phyloP scores from a whole-genome alignment of 2,888 invertebrate species.

The Phorcus lineatus region DNA sequence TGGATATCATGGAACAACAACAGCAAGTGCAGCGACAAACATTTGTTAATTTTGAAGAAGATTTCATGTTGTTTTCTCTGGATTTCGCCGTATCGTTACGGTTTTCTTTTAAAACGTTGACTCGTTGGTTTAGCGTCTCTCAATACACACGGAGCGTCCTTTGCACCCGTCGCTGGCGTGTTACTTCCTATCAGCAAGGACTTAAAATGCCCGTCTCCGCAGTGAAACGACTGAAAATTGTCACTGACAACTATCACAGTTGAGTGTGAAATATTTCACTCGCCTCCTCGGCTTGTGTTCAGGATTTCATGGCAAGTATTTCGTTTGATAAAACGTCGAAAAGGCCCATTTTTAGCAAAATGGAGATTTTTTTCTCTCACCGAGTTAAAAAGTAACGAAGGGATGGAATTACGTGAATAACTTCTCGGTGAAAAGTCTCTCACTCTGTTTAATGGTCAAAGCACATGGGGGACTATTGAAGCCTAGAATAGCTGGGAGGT shows the following conservation, averaged over 20 bases:
- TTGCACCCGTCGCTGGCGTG: neutral
- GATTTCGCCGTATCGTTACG: neutral
- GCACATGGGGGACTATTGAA: too few relatives aligned
- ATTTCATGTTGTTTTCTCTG: neutral
- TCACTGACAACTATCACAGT: neutral
- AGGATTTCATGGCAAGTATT: neutral
- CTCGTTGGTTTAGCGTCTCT: neutral
- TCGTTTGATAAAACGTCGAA: neutral
- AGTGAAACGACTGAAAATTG: neutral
- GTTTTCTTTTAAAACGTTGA: neutral
- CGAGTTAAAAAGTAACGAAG: neutral
- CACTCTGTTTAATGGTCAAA: too few relatives aligned
- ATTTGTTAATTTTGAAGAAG: conserved; percentile 1
- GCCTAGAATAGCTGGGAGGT: too few relatives aligned
- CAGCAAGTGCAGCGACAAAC: neutral
- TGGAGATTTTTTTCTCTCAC: neutral
- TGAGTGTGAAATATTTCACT: neutral
- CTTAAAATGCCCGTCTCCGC: neutral
- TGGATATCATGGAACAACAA: neutral
- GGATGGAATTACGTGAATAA: neutral
- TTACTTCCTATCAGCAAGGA: neutral
- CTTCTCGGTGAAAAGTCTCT: neutral
- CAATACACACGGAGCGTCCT: neutral
- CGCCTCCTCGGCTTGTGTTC: neutral
- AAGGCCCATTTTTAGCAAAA: neutral